These are phyloP conservation scores for Protomyctophum bolini DNA, from an alignment of 2,113 vertebrate species.

Conservation along the genomic window DNA sequence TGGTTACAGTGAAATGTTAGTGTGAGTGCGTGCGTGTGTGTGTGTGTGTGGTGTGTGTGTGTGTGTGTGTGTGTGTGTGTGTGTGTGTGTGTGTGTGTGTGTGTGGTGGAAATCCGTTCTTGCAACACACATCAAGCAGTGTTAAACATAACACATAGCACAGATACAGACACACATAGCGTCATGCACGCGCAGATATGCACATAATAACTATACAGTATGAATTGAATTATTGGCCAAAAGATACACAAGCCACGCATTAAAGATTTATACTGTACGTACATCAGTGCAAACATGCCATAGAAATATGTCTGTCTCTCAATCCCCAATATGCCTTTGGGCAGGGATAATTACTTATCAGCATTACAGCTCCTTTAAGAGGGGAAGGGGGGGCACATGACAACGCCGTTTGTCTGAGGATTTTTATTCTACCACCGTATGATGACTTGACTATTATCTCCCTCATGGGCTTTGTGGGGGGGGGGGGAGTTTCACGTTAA, in stretches of 20 bases:
- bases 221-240: conserved; percentile 74
- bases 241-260: conserved; percentile 61
- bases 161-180: conserved; percentile 37
- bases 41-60: conserved; percentile 6
- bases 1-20: conserved; percentile 21
- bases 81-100: too few relatives aligned
- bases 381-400: conserved; percentile 57
- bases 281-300: conserved; percentile 61
- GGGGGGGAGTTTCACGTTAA: conserved; percentile 28
- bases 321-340: conserved; percentile 73
- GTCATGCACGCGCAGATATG: conserved; percentile 36
- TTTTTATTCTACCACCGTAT: conserved; percentile 61
- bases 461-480: conserved; percentile 55
- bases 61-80: too few relatives aligned
- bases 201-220: conserved; percentile 40
- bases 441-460: conserved; percentile 73
- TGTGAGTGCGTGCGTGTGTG: not conserved
- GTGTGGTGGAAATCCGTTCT: conserved; percentile 44
- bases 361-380: conserved; percentile 68
- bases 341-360: conserved; percentile 76
- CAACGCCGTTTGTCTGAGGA: conserved; percentile 68
- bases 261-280: conserved; percentile 71
- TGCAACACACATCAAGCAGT: conserved; percentile 46
- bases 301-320: conserved; percentile 55
- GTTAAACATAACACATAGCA: conserved; percentile 48